Percentiles rank a stretch among this genome's conserved stretches.
phyloP scores from a whole-genome alignment of 1,140 invertebrate species.

The Drosophila kepulauana region DNA sequence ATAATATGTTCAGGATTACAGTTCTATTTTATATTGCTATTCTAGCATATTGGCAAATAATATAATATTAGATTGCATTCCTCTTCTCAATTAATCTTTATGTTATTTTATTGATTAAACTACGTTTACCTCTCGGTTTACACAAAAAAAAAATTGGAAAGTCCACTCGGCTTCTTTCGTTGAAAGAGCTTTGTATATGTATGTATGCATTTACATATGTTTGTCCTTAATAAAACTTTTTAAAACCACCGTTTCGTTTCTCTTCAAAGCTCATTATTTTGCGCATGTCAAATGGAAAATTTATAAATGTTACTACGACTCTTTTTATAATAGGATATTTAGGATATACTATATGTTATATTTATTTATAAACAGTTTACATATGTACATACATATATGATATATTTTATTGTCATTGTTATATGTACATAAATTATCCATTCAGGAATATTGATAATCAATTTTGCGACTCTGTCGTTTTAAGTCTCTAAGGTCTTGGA shows the following conservation, averaged over 20 bases:
- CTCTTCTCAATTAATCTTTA: too few species aligned
- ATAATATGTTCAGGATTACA: constrained; percentile 42
- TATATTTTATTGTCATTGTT: too few species aligned
- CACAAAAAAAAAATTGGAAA: neutral
- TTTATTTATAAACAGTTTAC: neutral
- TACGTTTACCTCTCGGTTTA: neutral
- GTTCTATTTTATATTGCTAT: neutral
- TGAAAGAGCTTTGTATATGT: neutral
- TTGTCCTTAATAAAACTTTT: neutral
- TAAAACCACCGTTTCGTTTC: neutral
- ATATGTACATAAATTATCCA: too few species aligned
- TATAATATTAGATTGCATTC: too few species aligned
- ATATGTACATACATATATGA: too few species aligned
- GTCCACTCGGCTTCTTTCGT: neutral
- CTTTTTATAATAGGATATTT: neutral
- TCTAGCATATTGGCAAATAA: too few species aligned
- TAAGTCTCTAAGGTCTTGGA: too few species aligned
- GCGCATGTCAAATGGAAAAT: neutral
- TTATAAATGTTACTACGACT: neutral
- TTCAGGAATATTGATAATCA: too few species aligned
- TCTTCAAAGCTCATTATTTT: neutral
- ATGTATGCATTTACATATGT: neutral
- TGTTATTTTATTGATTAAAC: too few species aligned
- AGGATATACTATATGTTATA: too few species aligned
- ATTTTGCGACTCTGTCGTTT: too few species aligned